Conservation (phyloP, 2,113 vertebrate genomes). For the Hippocampus guttulatus region DNA sequence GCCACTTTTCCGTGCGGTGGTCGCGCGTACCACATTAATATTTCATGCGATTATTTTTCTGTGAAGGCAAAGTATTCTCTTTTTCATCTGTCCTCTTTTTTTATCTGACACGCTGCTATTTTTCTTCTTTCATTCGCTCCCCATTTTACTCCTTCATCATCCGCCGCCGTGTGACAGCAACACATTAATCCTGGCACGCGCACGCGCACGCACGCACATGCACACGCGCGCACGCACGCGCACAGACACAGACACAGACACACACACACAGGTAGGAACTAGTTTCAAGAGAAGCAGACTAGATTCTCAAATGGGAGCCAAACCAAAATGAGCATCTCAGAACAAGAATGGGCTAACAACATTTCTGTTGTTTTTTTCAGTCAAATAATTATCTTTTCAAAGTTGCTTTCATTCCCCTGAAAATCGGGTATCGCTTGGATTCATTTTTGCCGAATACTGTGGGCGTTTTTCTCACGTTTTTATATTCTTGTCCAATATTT, state of each 20-base stretch:
- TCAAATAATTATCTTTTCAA: neutral
- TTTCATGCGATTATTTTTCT: slow-evolving; percentile 7
- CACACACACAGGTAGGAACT: neutral
- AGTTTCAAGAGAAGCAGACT: neutral
- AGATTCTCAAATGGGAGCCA: neutral
- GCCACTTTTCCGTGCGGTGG: slow-evolving; percentile 1
- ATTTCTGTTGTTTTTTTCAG: neutral
- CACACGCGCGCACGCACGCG: neutral
- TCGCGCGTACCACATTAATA: neutral
- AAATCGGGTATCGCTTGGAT: too few species aligned
- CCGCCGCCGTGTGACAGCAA: slow-evolving; percentile 49
- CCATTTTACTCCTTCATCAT: slow-evolving; percentile 66
- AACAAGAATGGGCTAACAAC: neutral
- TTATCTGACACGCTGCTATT: slow-evolving; percentile 17
- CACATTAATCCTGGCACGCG: slow-evolving; percentile 53
- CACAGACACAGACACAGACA: neutral
- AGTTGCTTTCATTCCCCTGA: neutral
- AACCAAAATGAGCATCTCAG: neutral
- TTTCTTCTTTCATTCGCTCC: slow-evolving; percentile 42
- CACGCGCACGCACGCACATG: neutral
- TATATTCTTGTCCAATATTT: neutral
- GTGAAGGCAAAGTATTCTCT: slow-evolving; percentile 15
- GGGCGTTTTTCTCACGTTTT: neutral
- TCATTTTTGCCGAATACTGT: too few species aligned
- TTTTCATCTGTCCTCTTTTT: slow-evolving; percentile 23